Percentiles rank a stretch among this genome's conserved stretches.
Conservation (phyloP, 1,140 invertebrate species). For the Sycophaga agraensis region DNA sequence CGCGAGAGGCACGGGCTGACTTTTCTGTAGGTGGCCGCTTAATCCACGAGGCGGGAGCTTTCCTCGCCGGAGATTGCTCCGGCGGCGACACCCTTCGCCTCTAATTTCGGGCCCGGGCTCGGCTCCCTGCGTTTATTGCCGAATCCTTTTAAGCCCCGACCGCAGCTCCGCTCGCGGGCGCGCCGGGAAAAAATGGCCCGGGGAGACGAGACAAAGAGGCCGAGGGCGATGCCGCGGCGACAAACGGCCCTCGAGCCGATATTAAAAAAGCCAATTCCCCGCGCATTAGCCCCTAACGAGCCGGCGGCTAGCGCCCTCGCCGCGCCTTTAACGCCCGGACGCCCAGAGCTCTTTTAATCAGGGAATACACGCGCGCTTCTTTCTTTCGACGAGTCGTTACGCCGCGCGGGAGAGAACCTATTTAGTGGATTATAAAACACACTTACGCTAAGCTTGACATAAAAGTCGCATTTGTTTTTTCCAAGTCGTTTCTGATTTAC, state of each 20-base stretch:
- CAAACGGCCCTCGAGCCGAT: conserved; percentile 23
- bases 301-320: background rate
- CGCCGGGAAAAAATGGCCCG: conserved; percentile 38
- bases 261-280: conserved; percentile 38
- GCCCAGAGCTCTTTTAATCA: conserved; percentile 28
- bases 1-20: no score
- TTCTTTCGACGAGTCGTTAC: conserved; percentile 3
- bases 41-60: no score
- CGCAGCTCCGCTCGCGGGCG: conserved; percentile 4
- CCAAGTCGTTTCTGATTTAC: conserved; percentile 12
- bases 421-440: no score
- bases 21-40: no score
- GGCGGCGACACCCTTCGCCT: no score
- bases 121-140: conserved; percentile 54
- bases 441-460: conserved; percentile 31
- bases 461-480: conserved; percentile 43
- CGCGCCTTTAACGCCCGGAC: conserved; percentile 10
- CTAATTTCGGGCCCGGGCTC: conserved; percentile 50
- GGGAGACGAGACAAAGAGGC: conserved; percentile 17
- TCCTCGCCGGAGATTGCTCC: no score
- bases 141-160: conserved; percentile 55
- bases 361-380: background rate
- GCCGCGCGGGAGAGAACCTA: background rate
- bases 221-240: conserved; percentile 3
- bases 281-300: conserved; percentile 4